Percentiles rank a stretch among this genome's conserved stretches.
phyloP scores from a whole-genome alignment of 2,888 invertebrate species.

The Ophion obscuratus region DNA sequence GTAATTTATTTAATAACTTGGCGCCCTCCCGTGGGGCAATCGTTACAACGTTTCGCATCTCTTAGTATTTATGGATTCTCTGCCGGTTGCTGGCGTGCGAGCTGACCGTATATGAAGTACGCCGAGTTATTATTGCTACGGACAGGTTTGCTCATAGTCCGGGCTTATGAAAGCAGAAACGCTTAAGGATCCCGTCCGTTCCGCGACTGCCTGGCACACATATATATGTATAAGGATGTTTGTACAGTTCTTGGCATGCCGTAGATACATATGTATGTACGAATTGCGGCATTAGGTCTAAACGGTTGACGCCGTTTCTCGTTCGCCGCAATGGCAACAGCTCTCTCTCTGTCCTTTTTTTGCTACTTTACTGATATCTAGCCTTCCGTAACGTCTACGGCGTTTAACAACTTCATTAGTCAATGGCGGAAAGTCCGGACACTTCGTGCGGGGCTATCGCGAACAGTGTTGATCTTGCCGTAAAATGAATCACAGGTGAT shows the following conservation, averaged over 20 bases:
- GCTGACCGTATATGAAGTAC: slow-evolving; percentile 24
- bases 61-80: slow-evolving; percentile 53
- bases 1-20: slow-evolving; percentile 80
- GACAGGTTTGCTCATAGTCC: slow-evolving; percentile 61
- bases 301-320: slow-evolving; percentile 50
- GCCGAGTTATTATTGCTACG: slow-evolving; percentile 59
- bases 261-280: slow-evolving; percentile 14
- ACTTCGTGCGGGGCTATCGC: too few species aligned
- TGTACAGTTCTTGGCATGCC: not conserved
- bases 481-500: not conserved
- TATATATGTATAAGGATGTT: not conserved
- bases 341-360: slow-evolving; percentile 17
- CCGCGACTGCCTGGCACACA: slow-evolving; percentile 24
- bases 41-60: slow-evolving; percentile 42
- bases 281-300: slow-evolving; percentile 57
- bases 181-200: slow-evolving; percentile 51
- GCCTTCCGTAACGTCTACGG: slow-evolving; percentile 48
- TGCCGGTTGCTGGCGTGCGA: not conserved
- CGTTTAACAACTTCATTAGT: slow-evolving; percentile 70
- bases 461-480: not conserved
- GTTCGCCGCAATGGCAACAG: slow-evolving; percentile 49
- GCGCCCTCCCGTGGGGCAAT: slow-evolving; percentile 66
- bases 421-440: slow-evolving; percentile 58
- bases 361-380: slow-evolving; percentile 54
- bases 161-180: slow-evolving; percentile 47